phyloP scores from a whole-genome alignment of 2,797 vertebrate species.

The Pangasius krempfi region DNA sequence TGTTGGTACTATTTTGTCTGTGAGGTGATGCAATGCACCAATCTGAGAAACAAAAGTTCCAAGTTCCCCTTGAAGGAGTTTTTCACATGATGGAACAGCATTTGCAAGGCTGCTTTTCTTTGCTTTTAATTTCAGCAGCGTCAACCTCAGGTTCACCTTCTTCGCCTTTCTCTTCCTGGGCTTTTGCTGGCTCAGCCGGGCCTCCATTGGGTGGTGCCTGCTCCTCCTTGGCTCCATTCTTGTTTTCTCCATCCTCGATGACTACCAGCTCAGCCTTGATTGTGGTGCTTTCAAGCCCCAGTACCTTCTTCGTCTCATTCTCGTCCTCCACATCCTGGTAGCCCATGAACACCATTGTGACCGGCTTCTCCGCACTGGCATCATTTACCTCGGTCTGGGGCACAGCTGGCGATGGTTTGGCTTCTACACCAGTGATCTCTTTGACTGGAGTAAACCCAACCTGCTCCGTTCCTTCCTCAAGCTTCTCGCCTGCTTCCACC shows the following conservation, averaged over 20 bases:
- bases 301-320: conserved; percentile 86
- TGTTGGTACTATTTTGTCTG: conserved; percentile 53
- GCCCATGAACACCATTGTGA: conserved; percentile 98
- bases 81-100: conserved; percentile 86
- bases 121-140: conserved; percentile 76
- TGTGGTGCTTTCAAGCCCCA: conserved; percentile 88
- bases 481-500: conserved; percentile 72
- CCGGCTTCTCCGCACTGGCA: conserved; percentile 80
- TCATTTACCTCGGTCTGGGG: conserved; percentile 61
- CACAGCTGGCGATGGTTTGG: conserved; percentile 56
- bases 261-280: conserved; percentile 91
- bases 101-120: conserved; percentile 84
- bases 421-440: conserved; percentile 81
- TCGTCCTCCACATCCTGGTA: conserved; percentile 93
- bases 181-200: conserved; percentile 63
- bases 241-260: conserved; percentile 79
- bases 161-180: conserved; percentile 63
- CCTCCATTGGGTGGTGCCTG: conserved; percentile 74
- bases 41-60: conserved; percentile 32
- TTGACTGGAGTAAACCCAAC: conserved; percentile 55
- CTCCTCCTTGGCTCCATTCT: conserved; percentile 59
- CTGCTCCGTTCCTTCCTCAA: conserved; percentile 69
- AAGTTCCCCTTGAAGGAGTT: conserved; percentile 16
- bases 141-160: conserved; percentile 63
- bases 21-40: conserved; percentile 43